Base-by-base conservation (phyloP, 2,888 invertebrate species). In the Buathra laborator region DNA sequence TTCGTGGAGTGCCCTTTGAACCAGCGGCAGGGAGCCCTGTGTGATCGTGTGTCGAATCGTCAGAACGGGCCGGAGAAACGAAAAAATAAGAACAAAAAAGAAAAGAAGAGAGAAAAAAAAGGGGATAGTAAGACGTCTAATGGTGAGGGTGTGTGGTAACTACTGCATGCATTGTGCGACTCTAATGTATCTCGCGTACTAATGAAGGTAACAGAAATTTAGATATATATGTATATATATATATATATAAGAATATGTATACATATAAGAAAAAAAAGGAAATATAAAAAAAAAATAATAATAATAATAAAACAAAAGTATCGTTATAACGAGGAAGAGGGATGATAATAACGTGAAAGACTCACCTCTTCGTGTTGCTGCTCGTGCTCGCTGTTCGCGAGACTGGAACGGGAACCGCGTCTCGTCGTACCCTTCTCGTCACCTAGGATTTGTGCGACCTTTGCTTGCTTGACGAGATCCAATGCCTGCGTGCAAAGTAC, bases 391-490 rank as follows among this genome's bases (percentile, higher is more conserved):
- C 95, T 95, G 92, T 97, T 93, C 19, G 90, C 97, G 89, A 96
- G 94, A 84, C 96, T 95, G 94, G 97, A 97, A 88, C 96, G 95
- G 87, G 96, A 96, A 88, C 96, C 96, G 89, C 96, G 95, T 85
- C 97, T 95, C 82, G 95, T 96, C 90, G 96, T 95, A 83, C 96
- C 96, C 90, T 94, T 96, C 80, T 94, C 95, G 90, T 95, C 95
- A 81, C 96, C 96, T 89, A 97, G 94, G 88, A 97, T 95, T 93
- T 96, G 96, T 87, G 96, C 96, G 90, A 97, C 97, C 93, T 98
- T 98, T 81, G 98, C 97, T 95, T 98, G 98, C 95, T 98, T 98
- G 93, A 98, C 98, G 93, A 98, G 96, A 95, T 98, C 98, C 95
- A 98, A 95, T 87, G 98, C 98, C 97, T 98, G 91, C 68, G 75